These are phyloP conservation scores for Lysandra coridon DNA, from an alignment of 2,888 invertebrate species.

Conservation along the genomic window DNA sequence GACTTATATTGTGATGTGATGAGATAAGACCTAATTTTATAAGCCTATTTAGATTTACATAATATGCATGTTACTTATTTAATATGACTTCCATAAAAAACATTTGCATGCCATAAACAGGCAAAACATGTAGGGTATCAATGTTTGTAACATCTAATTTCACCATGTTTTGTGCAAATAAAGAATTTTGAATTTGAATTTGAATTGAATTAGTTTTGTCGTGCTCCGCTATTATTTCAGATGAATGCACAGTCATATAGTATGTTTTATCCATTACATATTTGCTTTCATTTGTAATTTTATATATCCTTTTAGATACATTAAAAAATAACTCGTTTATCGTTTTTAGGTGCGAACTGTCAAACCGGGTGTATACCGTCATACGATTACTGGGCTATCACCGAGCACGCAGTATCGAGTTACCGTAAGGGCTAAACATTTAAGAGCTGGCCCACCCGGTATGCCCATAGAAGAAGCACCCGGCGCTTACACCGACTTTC, in stretches of 20 bases:
- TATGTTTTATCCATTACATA: neutral
- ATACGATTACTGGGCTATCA: conserved; percentile 94
- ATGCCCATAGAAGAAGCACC: conserved; percentile 87
- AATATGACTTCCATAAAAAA: too few relatives aligned
- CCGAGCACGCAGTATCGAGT: conserved; percentile 98
- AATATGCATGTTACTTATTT: too few relatives aligned
- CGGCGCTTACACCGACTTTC: conserved; percentile 95
- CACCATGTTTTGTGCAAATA: too few relatives aligned
- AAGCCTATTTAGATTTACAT: too few relatives aligned
- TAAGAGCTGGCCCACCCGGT: conserved; percentile 87
- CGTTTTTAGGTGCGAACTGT: conserved; percentile 85
- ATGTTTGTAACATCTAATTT: too few relatives aligned
- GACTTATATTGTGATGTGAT: too few relatives aligned
- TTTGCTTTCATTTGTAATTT: neutral
- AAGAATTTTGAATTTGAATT: too few relatives aligned
- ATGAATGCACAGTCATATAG: neutral
- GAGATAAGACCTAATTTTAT: too few relatives aligned
- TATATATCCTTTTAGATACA: neutral
- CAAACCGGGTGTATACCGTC: conserved; percentile 94
- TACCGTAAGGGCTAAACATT: conserved; percentile 96
- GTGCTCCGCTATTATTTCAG: neutral
- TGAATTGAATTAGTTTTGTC: neutral
- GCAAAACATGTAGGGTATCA: too few relatives aligned
- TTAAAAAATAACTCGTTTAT: conserved; percentile 24
- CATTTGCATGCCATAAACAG: too few relatives aligned